Percentiles rank a stretch among this genome's conserved stretches.
Evolutionary conservation across 1,140 invertebrate species (phyloP).

Genomic region (Plodia interpunctella): DNA sequence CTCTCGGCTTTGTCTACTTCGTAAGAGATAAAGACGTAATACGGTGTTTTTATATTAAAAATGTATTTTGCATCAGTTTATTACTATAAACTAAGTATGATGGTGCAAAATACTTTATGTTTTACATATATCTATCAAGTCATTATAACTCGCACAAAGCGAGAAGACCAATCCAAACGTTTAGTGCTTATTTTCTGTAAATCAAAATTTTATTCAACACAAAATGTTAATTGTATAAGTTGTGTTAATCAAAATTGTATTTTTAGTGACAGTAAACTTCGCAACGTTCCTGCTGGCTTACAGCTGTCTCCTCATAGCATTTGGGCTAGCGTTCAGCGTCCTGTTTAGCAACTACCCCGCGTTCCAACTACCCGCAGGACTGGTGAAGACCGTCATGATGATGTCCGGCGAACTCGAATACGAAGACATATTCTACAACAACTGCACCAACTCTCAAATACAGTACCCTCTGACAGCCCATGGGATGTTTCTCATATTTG

Average conservation of each 20-base stretch:
- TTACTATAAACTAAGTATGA: too few relatives aligned
- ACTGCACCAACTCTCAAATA: constrained; percentile 68
- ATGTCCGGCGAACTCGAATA: constrained; percentile 93
- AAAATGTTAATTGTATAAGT: too few relatives aligned
- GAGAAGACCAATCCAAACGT: too few relatives aligned
- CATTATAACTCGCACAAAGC: too few relatives aligned
- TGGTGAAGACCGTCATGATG: constrained; percentile 91
- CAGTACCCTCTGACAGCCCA: constrained; percentile 85
- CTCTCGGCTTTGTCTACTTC: too few relatives aligned
- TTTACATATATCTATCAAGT: too few relatives aligned
- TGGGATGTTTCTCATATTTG: constrained; percentile 86
- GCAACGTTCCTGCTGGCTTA: constrained; percentile 90
- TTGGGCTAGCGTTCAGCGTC: constrained; percentile 86
- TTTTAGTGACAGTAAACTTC: constrained; percentile 86
- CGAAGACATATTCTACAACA: constrained; percentile 87
- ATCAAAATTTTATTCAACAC: too few relatives aligned
- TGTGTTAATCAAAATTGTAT: constrained; percentile 12
- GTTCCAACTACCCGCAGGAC: constrained; percentile 80
- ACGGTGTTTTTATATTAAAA: too few relatives aligned
- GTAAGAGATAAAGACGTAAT: too few relatives aligned
- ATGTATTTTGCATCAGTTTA: too few relatives aligned
- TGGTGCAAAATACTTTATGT: too few relatives aligned
- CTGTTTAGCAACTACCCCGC: constrained; percentile 86
- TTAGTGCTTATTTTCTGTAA: too few relatives aligned
- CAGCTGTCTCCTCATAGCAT: constrained; percentile 87